Base-by-base conservation (phyloP, 2,113 vertebrate genomes). In the Cheilinus undulatus region DNA sequence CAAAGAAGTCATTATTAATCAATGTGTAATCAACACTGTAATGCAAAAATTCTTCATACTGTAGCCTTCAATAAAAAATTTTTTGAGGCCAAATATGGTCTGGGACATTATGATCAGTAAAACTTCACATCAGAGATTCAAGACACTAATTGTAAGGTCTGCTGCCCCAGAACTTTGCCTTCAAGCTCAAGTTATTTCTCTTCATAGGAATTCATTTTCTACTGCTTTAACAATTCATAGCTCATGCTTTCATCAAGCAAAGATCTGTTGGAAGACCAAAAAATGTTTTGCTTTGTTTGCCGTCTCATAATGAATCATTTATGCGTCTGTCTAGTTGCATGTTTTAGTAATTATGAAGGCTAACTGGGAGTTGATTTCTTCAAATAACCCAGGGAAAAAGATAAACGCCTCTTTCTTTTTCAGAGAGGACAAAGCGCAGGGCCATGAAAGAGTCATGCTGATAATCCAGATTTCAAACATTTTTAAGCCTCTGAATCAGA, bases 321-420 rank as follows among this genome's bases (percentile, higher is more conserved):
- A 80, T 73, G 65, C 22, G 48, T 68, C 56, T 74, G 67, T 80
- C 50, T 78, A 23, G 34, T 63, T 51, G 62, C 40, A 58, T 74
- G 63, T 75, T 82, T 64, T 59, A 52, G 69, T 81, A 74, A 84
- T 86, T 60, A 85, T 12, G n/a, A 5, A 63, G 60, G 13, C 54
- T 51, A 60, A 65, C 68, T 66, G 76, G 40, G 49, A 78, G 77
- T 49, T 52, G 54, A 59, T 42, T 73, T 57, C 71, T 50, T 72
- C 58, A 68, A 77, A 69, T 66, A 80, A 71, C 59, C 43, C 36
- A 48, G 30, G 75, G 72, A 60, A 45, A 61, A 19, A 40, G 40
- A 42, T 42, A 19, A 32, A 38, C 13, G 49, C 34, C 52, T 65
- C 73, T 59, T 56, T 51, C 23, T 59, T 56, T 51, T 23, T 5